Base-by-base conservation (phyloP, 1,140 invertebrate species). In the Maniola jurtina region DNA sequence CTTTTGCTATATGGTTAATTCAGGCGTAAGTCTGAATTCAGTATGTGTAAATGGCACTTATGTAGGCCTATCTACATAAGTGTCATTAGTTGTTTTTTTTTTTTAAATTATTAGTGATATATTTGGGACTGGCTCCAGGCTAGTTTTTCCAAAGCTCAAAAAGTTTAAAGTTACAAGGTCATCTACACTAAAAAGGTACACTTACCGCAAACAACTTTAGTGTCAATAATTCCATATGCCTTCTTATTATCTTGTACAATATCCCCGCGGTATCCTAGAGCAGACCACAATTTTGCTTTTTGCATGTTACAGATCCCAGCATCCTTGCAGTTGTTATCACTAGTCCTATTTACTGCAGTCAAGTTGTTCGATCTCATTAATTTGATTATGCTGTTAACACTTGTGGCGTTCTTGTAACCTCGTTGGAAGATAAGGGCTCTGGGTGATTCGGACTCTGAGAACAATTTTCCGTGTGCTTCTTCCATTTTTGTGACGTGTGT, bases 351-450 rank as follows among this genome's bases (percentile, higher is more conserved):
- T 8, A 77, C 72, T 10, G 77, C 78, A 8, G 80, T 83, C 9
- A 86, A 57, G 61, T 88, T 91, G 71, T 80, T 90, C 55, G 81
- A 79, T 54, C 89, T 76, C 89, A 92, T 91, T 16, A 92, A 61
- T 66, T 82, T 68, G 38, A 88, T 72, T 13, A 92, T 87, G 58
- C 76, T 83, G 3, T 90, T 80, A 9, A 89, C 42, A 33, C 84
- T 81, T 9, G 81, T 88, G 0, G 89, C 89, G 64, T 90, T 91
- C 64, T 85, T 84, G 65, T 79, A 83, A 15, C 85, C 85, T 33
- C 71, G 71, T 72, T 88, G 85, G 67, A 92, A 91, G 9, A 85
- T 70, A 7, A 85, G 60, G 0, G 90, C 89, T 70, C 88, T 75
- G 0, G 84, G 84, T 57, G 89, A 89, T 60, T 84, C 75, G 0